These are phyloP conservation scores for Marmota monax DNA, from an alignment of 2,113 vertebrate genomes.

Conservation along the genomic window DNA sequence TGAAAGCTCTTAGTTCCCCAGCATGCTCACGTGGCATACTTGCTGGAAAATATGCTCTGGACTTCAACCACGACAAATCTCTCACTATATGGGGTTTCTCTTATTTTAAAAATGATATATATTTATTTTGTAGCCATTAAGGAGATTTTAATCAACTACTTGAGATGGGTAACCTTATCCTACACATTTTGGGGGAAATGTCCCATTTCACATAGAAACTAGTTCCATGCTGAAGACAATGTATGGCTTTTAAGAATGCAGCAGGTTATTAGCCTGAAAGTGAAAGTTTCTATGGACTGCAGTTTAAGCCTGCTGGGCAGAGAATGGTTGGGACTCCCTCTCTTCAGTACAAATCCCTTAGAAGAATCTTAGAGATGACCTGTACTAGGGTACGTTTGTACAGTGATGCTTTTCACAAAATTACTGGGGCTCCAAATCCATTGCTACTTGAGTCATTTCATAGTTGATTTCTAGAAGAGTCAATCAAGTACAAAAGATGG, in stretches of 20 bases:
- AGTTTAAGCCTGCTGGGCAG: neutral
- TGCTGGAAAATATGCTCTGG: neutral
- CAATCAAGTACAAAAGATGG: neutral
- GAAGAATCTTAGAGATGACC: neutral
- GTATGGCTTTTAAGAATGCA: neutral
- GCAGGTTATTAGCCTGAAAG: neutral
- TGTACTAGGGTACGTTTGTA: neutral
- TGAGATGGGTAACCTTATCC: neutral
- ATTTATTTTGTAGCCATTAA: neutral
- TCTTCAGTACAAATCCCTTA: neutral
- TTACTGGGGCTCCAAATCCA: neutral
- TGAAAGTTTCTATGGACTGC: neutral
- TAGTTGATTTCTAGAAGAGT: neutral
- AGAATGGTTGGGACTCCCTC: neutral
- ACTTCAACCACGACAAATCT: neutral
- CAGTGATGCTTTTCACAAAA: neutral
- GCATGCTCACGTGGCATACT: neutral
- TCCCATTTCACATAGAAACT: neutral
- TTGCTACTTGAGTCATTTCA: neutral
- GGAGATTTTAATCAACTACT: neutral
- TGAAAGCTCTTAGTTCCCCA: neutral
- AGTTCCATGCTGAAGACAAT: neutral
- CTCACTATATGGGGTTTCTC: neutral
- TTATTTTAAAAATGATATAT: neutral
- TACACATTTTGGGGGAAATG: conserved; percentile 2